These are phyloP conservation scores for Esox lucius DNA, from an alignment of 2,797 vertebrate species.

Conservation along the genomic window DNA sequence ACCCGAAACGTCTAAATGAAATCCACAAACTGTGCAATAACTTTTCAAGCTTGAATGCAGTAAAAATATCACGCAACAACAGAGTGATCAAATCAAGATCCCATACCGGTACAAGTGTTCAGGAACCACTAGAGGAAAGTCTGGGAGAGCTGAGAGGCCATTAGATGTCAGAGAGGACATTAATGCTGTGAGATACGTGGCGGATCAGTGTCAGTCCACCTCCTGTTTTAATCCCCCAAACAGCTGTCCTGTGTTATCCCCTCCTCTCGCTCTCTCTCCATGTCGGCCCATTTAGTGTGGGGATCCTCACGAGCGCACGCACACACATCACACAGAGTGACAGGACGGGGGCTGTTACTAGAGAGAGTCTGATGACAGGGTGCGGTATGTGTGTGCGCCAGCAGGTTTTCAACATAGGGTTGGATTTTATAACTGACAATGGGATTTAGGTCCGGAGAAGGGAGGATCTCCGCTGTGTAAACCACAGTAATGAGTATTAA, in stretches of 20 bases:
- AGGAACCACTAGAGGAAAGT: neutral
- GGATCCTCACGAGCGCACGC: neutral
- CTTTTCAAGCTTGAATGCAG: neutral
- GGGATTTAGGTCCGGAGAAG: neutral
- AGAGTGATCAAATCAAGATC: too few species aligned
- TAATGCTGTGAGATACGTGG: slow-evolving; percentile 17
- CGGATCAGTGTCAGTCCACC: slow-evolving; percentile 16
- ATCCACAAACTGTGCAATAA: too few species aligned
- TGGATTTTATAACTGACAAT: neutral
- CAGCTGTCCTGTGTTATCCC: slow-evolving; percentile 40
- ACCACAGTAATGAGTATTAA: neutral
- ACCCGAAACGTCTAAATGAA: too few species aligned
- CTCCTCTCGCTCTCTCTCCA: slow-evolving; percentile 8
- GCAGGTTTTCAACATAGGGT: slow-evolving; percentile 7
- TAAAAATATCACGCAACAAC: neutral
- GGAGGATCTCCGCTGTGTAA: neutral
- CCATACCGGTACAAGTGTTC: neutral
- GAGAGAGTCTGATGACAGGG: neutral
- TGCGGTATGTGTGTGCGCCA: slow-evolving; percentile 14
- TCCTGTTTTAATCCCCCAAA: slow-evolving; percentile 29
- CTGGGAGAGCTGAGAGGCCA: neutral
- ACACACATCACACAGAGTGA: slow-evolving; percentile 25
- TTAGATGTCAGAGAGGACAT: slow-evolving; percentile 4
- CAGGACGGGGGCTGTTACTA: slow-evolving; percentile 25
- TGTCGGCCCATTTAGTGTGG: slow-evolving; percentile 10